Base-by-base conservation (phyloP, 2,113 vertebrate species). In the human region DNA sequence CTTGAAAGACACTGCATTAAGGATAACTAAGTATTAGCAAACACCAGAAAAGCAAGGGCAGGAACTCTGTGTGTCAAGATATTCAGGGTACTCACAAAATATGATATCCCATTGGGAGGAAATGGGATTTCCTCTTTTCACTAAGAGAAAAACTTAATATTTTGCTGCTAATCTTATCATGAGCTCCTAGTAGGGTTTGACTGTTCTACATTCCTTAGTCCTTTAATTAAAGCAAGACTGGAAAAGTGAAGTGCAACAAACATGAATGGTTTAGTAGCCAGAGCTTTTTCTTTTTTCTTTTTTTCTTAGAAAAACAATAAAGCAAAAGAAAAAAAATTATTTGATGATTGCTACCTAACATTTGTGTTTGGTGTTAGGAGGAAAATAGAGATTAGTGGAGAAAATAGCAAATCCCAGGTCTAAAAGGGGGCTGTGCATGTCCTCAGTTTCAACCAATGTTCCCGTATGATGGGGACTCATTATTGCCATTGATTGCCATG, bases 211-310 rank as follows among this genome's bases (percentile, higher is more conserved):
- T 59, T 79, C 45, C 80, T 90, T 73, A 68, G 38, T 72, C 12
- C 3, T 85, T 18, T 82, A n/a, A 61, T 89, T 93, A 86, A 94
- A 72, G 50, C 5, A 86, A 35, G 17, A 6, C 2, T 75, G 45
- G 89, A 95, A 92, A 93, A 89, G 13, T 45, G 59, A 92, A 96
- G 86, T 45, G 40, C 48, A 89, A 55, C 30, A 59, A 81, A 25
- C 14, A 43, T 3, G 59, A 52, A 91, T 59, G 3, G 25, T 22
- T 45, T 57, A 93, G 32, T 8, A 89, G 10, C 89, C 11, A 50
- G 38, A 38, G 13, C 45, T 89, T 72, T 70, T 64, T 30, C 30
- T 64, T 64, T 38, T 38, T 22, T 90, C 27, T 45, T 45, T 55
- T 45, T 20, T 88, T 38, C 78, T 52, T 57, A 5, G 66, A 35